Percentiles rank a stretch among this genome's conserved stretches.
Evolutionary conservation across 1,140 invertebrate species (phyloP).

Genomic region (Eupristina koningsbergeri): DNA sequence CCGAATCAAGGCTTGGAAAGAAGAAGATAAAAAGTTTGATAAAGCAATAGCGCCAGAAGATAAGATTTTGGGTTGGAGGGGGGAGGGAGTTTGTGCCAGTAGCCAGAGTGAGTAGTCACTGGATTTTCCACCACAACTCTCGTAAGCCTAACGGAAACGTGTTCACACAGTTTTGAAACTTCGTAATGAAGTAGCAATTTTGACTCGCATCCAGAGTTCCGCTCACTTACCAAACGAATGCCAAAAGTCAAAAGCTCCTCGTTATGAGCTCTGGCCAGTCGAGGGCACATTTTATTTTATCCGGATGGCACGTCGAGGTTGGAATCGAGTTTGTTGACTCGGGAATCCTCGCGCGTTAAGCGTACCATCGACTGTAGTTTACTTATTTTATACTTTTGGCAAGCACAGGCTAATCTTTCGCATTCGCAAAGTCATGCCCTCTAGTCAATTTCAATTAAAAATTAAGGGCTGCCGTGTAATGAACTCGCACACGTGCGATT

Average conservation of each 20-base stretch:
- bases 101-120: not conserved
- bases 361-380: not conserved
- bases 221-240: not conserved
- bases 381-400: too few relatives aligned
- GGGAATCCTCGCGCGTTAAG: not conserved
- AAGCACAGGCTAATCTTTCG: too few relatives aligned
- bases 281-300: not conserved
- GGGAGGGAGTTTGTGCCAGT: too few relatives aligned
- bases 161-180: not conserved
- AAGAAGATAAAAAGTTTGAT: not conserved
- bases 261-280: slow-evolving; percentile 8
- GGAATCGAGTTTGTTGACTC: slow-evolving; percentile 25
- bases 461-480: too few relatives aligned
- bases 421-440: not conserved
- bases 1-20: not conserved
- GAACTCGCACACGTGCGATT: too few relatives aligned
- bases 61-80: not conserved
- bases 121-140: not conserved
- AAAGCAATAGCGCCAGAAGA: not conserved
- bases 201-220: not conserved
- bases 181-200: slow-evolving; percentile 40
- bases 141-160: not conserved
- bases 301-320: not conserved
- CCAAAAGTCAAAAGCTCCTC: not conserved
- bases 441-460: too few relatives aligned